Base-by-base conservation (phyloP, 2,113 vertebrate species). In the Syngnathus floridae region DNA sequence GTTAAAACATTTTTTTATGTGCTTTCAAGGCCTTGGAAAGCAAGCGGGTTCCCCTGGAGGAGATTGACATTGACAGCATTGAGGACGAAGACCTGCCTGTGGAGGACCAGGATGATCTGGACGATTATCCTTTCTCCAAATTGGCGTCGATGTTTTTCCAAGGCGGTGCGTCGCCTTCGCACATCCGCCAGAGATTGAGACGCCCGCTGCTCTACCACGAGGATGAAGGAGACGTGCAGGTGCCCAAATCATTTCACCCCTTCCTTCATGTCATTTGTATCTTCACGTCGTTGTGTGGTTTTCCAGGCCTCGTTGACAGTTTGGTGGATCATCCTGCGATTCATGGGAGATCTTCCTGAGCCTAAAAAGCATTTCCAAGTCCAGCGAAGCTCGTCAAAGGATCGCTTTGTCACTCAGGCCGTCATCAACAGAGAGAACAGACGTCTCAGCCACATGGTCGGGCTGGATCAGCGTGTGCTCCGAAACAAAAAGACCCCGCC, bases 291-390 rank as follows among this genome's bases (percentile, higher is more conserved):
- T 10, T 38, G 5, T 67, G 22, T 71, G 68, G 22, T 58, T 54
- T 0, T 26, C 26, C 68, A 99, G 97, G 92, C 93, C 2, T 94
- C 95, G 0, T 67, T 95, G 22, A 90, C 90, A 0, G 87, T 98
- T 48, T 99, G 97, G 96, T 91, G 85, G 80, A 86, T 95, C 76
- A 95, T 99, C 78, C 81, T 98, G 84, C 92, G 95, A 77, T 99
- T 99, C 87, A 96, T 98, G 95, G 97, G 96, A 6, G 96, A 98
- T 66, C 90, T 97, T 14, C 93, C 95, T 1, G 97, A 99, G 72
- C 95, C 94, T 8, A 87, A 82, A 66, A 84, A 90, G n/a, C 89
- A 84, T 64, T 69, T 88, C 52, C 86, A 72, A 60, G 74, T 59
- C 22, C 64, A 52, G 19, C 61, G 54, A 57, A 4, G 26, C 21